Evolutionary conservation across 2,113 vertebrate genomes (phyloP), one percentile per base, ranked within the genome.

Genomic region (Hydrochoerus hydrochaeris): DNA sequence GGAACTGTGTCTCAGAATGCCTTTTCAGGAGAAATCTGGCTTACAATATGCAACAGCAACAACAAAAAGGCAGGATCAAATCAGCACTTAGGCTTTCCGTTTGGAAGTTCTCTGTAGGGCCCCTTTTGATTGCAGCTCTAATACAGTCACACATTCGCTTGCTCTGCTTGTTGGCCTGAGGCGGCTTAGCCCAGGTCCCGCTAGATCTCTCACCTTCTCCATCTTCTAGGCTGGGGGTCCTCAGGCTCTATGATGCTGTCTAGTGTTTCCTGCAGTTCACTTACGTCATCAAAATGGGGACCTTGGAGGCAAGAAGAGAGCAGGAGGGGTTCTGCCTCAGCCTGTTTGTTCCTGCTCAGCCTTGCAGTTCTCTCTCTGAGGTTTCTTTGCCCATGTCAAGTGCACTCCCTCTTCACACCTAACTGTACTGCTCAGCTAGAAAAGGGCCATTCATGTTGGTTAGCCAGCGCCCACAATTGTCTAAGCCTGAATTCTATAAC

Each of bases 81-180:
- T 24, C 38, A 7, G 71, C 41, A 0, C 24, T 13, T 26, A 12
- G 5, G 38, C 57, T 63, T 81, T 24, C 44, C 46, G 58, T 67
- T 4, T 2, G 13, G 22, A 58, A 28, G 28, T 19, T 3, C 0
- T 35, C 32, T 17, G 19, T 6, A 22, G 7, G 49, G 35, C 30
- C 78, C 2, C 1, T 38, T 24, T 7, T 4, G 13, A 0, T 16
- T 5, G 4, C 5, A 22, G 30, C 52, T 38, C 30, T 46, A 0
- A 5, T 8, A 19, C 16, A 19, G 24, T 46, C 38, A 35, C 35
- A 30, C 32, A 41, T 35, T 10, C 30, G 49, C 22, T 22, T 20
- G 5, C 38, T 24, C 69, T 4, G 9, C 12, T 30, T 26, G 8
- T 24, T 11, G 38, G 75, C 7, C 0, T 4, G 46, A 60, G 49